These are phyloP conservation scores for Xiphophorus couchianus DNA, from an alignment of 2,113 vertebrate species.

Conservation along the genomic window DNA sequence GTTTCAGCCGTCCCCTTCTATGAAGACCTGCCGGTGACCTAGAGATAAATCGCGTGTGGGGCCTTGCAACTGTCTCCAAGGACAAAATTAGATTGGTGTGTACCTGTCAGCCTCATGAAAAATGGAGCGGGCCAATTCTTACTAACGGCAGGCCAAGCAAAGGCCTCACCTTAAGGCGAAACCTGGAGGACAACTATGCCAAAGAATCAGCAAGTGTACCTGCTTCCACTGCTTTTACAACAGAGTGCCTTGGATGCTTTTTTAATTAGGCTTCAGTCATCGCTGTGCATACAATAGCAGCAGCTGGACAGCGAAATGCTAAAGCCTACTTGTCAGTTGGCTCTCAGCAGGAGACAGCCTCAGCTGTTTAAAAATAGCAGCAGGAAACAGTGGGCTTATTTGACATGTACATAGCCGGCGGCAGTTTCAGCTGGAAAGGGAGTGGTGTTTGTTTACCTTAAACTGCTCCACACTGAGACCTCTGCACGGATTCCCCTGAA, in stretches of 20 bases:
- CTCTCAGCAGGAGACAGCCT: conserved; percentile 5
- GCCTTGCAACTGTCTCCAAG: conserved; percentile 70
- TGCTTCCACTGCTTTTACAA: conserved; percentile 16
- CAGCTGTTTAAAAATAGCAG: conserved; percentile 53
- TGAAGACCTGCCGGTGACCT: conserved; percentile 67
- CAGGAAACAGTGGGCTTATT: conserved; percentile 48
- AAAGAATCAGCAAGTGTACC: conserved; percentile 19
- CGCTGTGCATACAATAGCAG: conserved; percentile 4
- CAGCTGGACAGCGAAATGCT: conserved; percentile 34
- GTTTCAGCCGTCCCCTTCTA: conserved; percentile 68
- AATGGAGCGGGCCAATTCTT: conserved; percentile 60
- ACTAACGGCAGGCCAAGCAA: conserved; percentile 42
- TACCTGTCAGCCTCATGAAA: conserved; percentile 75
- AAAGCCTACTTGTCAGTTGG: conserved; percentile 28
- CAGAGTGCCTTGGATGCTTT: not conserved
- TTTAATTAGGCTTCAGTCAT: conserved; percentile 6
- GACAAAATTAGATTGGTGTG: conserved; percentile 76
- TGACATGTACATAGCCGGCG: conserved; percentile 51
- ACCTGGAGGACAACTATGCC: conserved; percentile 24
- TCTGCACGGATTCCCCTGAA: conserved; percentile 48
- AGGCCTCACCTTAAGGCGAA: conserved; percentile 36
- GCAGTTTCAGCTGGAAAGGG: conserved; percentile 51
- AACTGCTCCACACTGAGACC: conserved; percentile 43
- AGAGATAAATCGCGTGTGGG: conserved; percentile 69
- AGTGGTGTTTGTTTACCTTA: conserved; percentile 69